Percentiles rank a stretch among this genome's conserved stretches.
Conservation (phyloP, 2,113 vertebrate genomes). For the Hystrix brachyura region DNA sequence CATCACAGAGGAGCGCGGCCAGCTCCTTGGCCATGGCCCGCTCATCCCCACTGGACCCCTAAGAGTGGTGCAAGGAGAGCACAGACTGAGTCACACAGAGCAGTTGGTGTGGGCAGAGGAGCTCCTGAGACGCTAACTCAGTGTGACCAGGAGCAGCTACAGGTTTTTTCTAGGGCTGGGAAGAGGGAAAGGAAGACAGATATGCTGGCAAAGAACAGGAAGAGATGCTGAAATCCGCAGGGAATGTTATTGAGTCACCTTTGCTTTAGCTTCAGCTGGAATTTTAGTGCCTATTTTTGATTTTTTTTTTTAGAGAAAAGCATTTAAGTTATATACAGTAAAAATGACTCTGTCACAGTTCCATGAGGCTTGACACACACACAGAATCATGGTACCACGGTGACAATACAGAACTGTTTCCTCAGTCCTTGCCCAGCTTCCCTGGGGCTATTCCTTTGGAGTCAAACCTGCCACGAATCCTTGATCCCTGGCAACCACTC, state of each 20-base stretch:
- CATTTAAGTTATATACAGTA: neutral
- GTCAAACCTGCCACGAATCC: neutral
- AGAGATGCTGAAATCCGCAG: neutral
- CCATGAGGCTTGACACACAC: neutral
- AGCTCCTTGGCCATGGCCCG: constrained; percentile 93
- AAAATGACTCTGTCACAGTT: neutral
- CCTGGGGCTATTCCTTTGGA: neutral
- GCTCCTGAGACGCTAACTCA: neutral
- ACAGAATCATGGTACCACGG: neutral
- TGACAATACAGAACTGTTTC: neutral
- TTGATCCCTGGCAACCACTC: neutral
- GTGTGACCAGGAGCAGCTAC: neutral
- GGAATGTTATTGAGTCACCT: neutral
- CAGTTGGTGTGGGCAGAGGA: rapidly evolving
- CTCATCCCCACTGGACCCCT: constrained; percentile 95
- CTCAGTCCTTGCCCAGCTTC: neutral
- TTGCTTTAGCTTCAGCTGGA: neutral
- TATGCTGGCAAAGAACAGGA: neutral
- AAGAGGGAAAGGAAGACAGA: neutral
- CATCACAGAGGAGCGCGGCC: constrained; percentile 85
- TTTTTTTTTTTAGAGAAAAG: constrained; percentile 16
- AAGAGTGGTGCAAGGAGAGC: neutral
- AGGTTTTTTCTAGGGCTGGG: neutral
- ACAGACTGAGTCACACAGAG: neutral
- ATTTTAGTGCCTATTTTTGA: neutral